Percentiles rank a stretch among this genome's conserved stretches.
Conservation (phyloP, 1,140 invertebrate species). For the Nautilus pompilius region DNA sequence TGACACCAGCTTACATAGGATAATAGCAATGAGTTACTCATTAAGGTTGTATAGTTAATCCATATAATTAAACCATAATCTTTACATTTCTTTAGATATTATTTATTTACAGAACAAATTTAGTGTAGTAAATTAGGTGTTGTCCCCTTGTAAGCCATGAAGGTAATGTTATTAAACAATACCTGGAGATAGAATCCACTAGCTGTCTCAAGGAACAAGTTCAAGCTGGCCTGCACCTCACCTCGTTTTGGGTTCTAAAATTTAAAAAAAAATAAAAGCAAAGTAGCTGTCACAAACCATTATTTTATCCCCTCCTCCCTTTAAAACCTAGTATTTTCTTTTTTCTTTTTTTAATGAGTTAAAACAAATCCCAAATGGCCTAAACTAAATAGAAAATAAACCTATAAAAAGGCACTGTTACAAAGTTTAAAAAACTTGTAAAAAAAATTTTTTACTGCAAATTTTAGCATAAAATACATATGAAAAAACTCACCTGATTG, state of each 20-base stretch:
- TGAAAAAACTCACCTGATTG: slow-evolving; percentile 63
- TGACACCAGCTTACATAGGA: too few relatives aligned
- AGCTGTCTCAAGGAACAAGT: slow-evolving; percentile 76
- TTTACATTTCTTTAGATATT: too few relatives aligned
- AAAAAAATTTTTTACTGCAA: not conserved
- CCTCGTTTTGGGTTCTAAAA: slow-evolving; percentile 67
- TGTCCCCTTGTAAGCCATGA: too few relatives aligned
- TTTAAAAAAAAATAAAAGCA: slow-evolving; percentile 17
- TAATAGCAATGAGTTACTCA: too few relatives aligned
- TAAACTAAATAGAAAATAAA: too few relatives aligned
- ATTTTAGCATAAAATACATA: not conserved
- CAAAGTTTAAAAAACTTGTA: not conserved
- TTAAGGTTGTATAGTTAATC: too few relatives aligned
- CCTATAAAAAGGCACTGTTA: not conserved
- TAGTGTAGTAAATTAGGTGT: too few relatives aligned
- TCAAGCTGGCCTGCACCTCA: slow-evolving; percentile 72
- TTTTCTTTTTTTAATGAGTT: too few relatives aligned
- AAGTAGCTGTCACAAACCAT: not conserved
- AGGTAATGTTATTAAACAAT: too few relatives aligned
- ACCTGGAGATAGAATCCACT: slow-evolving; percentile 77
- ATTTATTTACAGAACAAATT: too few relatives aligned
- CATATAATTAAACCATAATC: too few relatives aligned
- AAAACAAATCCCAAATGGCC: too few relatives aligned
- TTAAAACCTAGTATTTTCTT: not conserved
- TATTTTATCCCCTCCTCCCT: not conserved